Evolutionary conservation across 2,113 vertebrate species (phyloP), one percentile per base, ranked within the genome.

Genomic region (Nyctibius bracteatus): DNA sequence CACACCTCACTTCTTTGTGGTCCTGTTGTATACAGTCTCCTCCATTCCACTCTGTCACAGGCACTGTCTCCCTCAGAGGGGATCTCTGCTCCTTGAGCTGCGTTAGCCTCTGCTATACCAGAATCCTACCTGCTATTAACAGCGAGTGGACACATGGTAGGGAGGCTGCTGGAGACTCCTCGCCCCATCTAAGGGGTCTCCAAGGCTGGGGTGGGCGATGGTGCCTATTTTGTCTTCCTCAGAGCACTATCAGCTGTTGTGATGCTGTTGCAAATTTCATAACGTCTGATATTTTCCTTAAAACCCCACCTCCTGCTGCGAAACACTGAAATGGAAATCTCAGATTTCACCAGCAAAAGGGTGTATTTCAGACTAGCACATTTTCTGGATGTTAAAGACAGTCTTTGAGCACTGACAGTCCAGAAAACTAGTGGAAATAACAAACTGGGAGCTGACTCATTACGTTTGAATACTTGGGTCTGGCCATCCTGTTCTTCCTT

Each of bases 161-260:
- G 25, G 17, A 47, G 11, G 23, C n/a, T 9, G 22, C 46, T 66
- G 22, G 20, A 59, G 12, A 25, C 30, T 8, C 28, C 44, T 65
- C 47, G 30, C 30, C 43, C 33, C 54, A 59, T 9, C 35, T 51
- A 37, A 83, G 21, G 14, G 15, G 12, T 39, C 16, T 63, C 37
- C n/a, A 57, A 37, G 51, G 61, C 17, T 82, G 23, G 21, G 5
- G 4, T 66, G 35, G 46, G 43, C 0, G 0, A 9, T 0, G 1
- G 6, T 78, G 63, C 25, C 35, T 44, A 18, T 51, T 71, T 25
- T 51, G 23, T 66, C 31, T 73, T 21, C 74, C 74, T 81, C 75
- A 58, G 43, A 37, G 51, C 19, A 43, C 43, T 55, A n/a, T 5
- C 15, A 58, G 43, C 39, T 80, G 33, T 31, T 65, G 33, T 5